These are phyloP conservation scores for Pantherophis guttatus DNA, from an alignment of 2,113 vertebrate species.

Conservation along the genomic window DNA sequence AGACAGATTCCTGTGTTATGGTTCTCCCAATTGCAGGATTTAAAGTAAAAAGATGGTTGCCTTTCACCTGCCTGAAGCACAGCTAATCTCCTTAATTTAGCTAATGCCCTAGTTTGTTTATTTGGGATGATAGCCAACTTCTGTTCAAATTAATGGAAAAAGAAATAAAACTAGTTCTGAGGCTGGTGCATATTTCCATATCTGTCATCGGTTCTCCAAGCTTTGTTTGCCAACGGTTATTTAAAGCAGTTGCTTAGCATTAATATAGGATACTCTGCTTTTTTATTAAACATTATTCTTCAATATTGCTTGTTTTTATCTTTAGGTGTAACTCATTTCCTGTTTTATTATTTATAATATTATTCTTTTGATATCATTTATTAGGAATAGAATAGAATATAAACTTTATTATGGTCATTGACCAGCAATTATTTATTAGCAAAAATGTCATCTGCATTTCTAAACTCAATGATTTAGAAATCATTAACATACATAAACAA, in stretches of 20 bases:
- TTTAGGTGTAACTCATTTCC: not conserved
- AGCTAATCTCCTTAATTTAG: not conserved
- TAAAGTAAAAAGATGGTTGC: not conserved
- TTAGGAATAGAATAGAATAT: not conserved
- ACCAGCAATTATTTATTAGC: not conserved
- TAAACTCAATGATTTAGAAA: conserved; percentile 17
- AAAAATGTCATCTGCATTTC: conserved; percentile 3
- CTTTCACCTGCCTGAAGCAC: not conserved
- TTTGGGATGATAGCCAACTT: not conserved
- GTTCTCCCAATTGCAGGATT: not conserved
- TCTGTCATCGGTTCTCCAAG: not conserved
- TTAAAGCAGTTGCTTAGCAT: conserved; percentile 18
- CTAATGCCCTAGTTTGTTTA: not conserved
- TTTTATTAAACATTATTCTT: conserved; percentile 15
- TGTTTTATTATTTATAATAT: conserved; percentile 10
- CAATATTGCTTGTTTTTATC: not conserved
- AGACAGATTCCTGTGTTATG: not conserved
- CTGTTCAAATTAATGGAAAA: not conserved
- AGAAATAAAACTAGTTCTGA: not conserved
- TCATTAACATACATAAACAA: not conserved
- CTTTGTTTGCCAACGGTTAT: conserved; percentile 3
- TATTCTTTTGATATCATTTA: conserved; percentile 20
- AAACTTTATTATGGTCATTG: too few relatives aligned
- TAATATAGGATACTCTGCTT: not conserved
- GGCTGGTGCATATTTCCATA: not conserved